Base-by-base conservation (phyloP, 2,888 invertebrate genomes). In the Melinaea marsaeus region DNA sequence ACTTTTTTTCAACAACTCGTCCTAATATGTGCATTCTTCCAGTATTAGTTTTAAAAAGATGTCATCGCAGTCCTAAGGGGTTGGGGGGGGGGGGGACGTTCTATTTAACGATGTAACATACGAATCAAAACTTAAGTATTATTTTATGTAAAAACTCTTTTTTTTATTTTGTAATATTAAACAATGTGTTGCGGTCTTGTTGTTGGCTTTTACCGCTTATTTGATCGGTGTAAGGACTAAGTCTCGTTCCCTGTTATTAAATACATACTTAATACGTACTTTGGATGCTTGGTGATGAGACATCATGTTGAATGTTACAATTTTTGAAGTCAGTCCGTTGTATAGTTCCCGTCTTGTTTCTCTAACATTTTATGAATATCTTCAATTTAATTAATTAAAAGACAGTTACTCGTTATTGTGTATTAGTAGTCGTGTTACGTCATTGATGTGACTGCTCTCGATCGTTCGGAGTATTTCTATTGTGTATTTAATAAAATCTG, bases 321-420 rank as follows among this genome's bases (percentile, higher is more conserved):
- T 69, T 69, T 70, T 70, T 72, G 67, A 73, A 72, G 74, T 71
- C 74, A 74, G 71, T 74, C 72, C 74, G 71, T 64, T 65, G 61
- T 70, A 67, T 60, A 66, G 67, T 67, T 66, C 46, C 58, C 35
- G 56, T 66, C 69, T 73, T 73, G 72, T 74, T 75, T 76, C 71
- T 72, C 73, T 74, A 61, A 46, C 76, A 75, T 32, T 51, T 32
- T 51, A 51, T 32, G 71, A 69, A 71, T 66, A 71, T 76, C 75
- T 75, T 77, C 76, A 77, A 74, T 78, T 75, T 75, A 73, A 72
- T 73, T 67, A 67, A 73, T 74, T 78, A 84, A 82, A 84, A 78
- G 75, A 77, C 77, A 79, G 77, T 79, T 79, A 79, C 75, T 77
- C 64, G 71, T 79, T 76, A 77, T 80, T 79, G 73, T 79, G 77